A percentile compares a stretch with the other conserved stretches of the same genome.
Conservation (phyloP, 2,797 vertebrate species). For the Cottoperca gobio region DNA sequence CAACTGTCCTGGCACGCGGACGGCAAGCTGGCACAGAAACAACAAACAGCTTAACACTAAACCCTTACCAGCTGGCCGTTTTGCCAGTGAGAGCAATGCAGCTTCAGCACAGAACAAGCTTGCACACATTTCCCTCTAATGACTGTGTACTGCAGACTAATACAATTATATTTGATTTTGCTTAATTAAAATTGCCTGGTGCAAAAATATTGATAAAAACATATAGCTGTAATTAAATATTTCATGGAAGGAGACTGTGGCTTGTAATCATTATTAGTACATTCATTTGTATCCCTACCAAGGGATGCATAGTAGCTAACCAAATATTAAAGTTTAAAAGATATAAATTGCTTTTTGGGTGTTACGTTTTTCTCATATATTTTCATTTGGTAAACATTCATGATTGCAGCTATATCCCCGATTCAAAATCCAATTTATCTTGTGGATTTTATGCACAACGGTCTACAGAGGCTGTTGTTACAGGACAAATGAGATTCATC, state of each 20-base stretch:
- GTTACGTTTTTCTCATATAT: not conserved
- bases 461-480: not conserved
- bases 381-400: not conserved
- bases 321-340: not conserved
- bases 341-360: not conserved
- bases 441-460: not conserved
- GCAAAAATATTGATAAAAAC: slow-evolving; percentile 24
- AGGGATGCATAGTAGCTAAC: slow-evolving; percentile 4
- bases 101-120: slow-evolving; percentile 49
- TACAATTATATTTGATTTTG: slow-evolving; percentile 52
- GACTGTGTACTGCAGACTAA: slow-evolving; percentile 40
- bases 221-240: slow-evolving; percentile 13
- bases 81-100: slow-evolving; percentile 47
- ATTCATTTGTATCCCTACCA: not conserved
- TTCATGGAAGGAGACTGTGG: slow-evolving; percentile 3
- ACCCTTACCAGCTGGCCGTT: slow-evolving; percentile 70
- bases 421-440: slow-evolving; percentile 8
- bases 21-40: slow-evolving; percentile 52
- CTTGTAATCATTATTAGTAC: not conserved
- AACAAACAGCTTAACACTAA: slow-evolving; percentile 69
- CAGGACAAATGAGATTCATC: not conserved
- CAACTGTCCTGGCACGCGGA: slow-evolving; percentile 54
- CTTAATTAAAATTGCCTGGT: slow-evolving; percentile 39
- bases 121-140: slow-evolving; percentile 60
- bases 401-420: not conserved